phyloP scores from a whole-genome alignment of 2,888 invertebrate species.

The Arctia plantaginis region DNA sequence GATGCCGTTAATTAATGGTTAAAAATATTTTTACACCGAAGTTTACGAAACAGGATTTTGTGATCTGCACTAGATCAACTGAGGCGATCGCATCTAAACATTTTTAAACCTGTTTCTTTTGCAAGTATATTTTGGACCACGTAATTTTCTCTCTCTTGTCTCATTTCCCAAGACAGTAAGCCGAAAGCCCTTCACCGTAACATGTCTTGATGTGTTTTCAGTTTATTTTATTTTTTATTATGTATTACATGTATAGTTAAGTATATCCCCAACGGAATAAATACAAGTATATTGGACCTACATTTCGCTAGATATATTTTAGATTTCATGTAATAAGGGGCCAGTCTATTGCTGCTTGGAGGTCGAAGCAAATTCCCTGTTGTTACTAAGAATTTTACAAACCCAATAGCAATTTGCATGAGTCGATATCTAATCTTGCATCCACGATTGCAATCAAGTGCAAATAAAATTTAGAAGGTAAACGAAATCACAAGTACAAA shows the following conservation, averaged over 20 bases:
- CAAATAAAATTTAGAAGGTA: neutral
- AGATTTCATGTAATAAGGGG: neutral
- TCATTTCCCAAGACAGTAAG: constrained; percentile 3
- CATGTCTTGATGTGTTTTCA: neutral
- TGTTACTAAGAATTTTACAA: neutral
- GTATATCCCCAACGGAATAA: constrained; percentile 1
- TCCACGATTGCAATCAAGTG: neutral
- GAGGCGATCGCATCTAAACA: neutral
- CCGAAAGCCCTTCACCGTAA: constrained; percentile 2
- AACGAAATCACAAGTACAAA: neutral
- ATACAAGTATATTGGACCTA: neutral
- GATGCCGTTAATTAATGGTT: neutral
- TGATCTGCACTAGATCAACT: neutral
- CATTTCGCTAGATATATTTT: neutral
- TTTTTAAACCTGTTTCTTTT: neutral
- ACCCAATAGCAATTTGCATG: neutral
- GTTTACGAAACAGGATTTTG: neutral
- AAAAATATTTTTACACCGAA: neutral
- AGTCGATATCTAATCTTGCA: neutral
- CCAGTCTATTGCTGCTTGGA: neutral
- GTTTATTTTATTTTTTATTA: neutral
- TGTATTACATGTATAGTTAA: neutral
- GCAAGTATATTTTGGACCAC: neutral
- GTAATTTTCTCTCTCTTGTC: neutral
- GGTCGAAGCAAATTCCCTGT: neutral